Evolutionary conservation across 2,113 vertebrate species (phyloP).

Genomic region (Morone saxatilis): DNA sequence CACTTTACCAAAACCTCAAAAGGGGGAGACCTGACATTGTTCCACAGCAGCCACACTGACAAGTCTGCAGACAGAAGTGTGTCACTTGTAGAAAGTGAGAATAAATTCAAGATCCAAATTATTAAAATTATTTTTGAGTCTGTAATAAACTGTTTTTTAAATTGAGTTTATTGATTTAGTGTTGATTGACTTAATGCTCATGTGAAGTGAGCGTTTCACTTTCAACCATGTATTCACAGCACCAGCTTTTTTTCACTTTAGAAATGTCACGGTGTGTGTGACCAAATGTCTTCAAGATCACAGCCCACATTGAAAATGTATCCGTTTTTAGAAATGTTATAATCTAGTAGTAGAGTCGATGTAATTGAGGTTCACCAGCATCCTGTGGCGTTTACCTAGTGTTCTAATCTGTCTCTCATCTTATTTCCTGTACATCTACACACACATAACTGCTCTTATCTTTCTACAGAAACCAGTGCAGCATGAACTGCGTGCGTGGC

Average conservation of each 20-base stretch:
- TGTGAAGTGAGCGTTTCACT: not conserved
- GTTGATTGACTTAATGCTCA: no score
- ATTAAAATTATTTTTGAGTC: no score
- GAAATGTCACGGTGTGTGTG: not conserved
- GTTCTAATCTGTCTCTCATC: not conserved
- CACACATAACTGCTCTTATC: not conserved
- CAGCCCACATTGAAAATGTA: no score
- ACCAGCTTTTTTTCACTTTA: not conserved
- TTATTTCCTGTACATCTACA: not conserved
- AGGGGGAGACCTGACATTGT: no score
- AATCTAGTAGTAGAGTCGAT: not conserved
- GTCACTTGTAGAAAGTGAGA: no score
- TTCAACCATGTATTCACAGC: not conserved
- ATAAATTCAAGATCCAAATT: no score
- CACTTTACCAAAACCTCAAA: no score
- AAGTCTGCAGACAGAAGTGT: no score
- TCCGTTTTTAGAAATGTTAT: not conserved
- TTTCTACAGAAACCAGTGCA: constrained; percentile 54
- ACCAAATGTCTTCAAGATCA: not conserved
- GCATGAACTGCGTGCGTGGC: constrained; percentile 64
- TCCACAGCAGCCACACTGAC: no score
- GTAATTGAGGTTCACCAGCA: not conserved
- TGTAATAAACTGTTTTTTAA: no score
- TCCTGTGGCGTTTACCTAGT: not conserved
- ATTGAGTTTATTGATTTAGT: no score